Evolutionary conservation across 2,888 invertebrate species (phyloP).

Genomic region (Drosophila pegasa): DNA sequence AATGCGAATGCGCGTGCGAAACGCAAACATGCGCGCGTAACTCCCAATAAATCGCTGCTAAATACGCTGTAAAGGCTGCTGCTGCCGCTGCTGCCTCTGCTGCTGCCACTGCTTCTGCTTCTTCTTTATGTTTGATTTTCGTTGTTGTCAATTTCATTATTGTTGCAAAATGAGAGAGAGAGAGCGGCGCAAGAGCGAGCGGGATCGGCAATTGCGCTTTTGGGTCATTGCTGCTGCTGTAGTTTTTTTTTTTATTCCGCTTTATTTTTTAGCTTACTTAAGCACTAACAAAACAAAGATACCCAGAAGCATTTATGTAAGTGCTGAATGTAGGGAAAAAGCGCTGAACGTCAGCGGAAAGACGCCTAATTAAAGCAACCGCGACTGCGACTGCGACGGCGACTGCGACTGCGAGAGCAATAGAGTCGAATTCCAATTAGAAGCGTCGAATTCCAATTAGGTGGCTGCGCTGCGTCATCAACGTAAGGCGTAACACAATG

Average conservation of each 20-base stretch:
- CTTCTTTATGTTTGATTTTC: conserved; percentile 1
- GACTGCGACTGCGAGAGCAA: conserved; percentile 27
- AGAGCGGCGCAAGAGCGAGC: conserved; percentile 18
- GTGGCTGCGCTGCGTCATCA: conserved; percentile 72
- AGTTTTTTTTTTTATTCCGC: conserved; percentile 22
- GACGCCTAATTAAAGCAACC: conserved; percentile 65
- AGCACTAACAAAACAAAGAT: conserved; percentile 42
- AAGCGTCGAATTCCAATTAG: conserved; percentile 77
- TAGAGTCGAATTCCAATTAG: conserved; percentile 71
- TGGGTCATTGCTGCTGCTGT: conserved; percentile 38
- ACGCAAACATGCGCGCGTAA: conserved; percentile 60
- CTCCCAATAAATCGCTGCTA: conserved; percentile 58
- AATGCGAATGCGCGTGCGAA: conserved; percentile 65
- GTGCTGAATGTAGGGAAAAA: conserved; percentile 23
- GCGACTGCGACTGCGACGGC: conserved; percentile 20
- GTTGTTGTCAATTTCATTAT: conserved; percentile 39
- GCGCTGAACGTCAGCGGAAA: conserved; percentile 39
- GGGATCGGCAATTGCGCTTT: conserved; percentile 43
- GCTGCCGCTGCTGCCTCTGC: not conserved
- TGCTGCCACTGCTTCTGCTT: not conserved
- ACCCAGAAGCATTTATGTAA: conserved; percentile 49
- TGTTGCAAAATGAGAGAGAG: conserved; percentile 39
- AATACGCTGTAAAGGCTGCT: conserved; percentile 21
- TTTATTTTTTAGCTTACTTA: conserved; percentile 39
- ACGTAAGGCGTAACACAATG: conserved; percentile 58